Conservation (phyloP, 2,113 vertebrate species). For the Alectura lathami region DNA sequence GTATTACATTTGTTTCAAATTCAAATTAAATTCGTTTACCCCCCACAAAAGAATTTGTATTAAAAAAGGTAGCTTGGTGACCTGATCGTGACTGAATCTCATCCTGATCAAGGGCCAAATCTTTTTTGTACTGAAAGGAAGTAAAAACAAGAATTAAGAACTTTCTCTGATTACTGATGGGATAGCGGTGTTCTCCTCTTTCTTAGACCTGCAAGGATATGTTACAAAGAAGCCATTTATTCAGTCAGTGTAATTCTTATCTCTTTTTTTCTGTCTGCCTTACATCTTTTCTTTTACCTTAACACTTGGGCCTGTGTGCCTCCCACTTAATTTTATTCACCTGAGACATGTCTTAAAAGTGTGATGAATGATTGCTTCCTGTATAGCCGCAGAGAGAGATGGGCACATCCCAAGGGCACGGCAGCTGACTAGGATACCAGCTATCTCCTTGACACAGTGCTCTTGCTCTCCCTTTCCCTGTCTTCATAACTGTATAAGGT, state of each 20-base stretch:
- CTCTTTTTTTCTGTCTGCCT: not conserved
- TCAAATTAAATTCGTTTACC: constrained; percentile 9
- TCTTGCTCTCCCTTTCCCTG: not conserved
- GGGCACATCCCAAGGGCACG: rapidly evolving
- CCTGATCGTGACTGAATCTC: constrained; percentile 41
- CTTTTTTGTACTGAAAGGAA: constrained; percentile 36
- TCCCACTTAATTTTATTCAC: not conserved
- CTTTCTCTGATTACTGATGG: constrained; percentile 41
- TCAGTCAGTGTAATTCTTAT: not conserved
- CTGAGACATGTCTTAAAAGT: not conserved
- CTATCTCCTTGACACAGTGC: not conserved
- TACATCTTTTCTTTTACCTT: not conserved
- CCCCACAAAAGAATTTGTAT: not conserved
- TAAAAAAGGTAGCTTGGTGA: not conserved
- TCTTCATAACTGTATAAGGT: not conserved
- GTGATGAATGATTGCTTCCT: constrained; percentile 15
- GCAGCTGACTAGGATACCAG: rapidly evolving
- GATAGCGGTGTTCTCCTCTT: constrained; percentile 3
- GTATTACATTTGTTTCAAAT: constrained; percentile 48
- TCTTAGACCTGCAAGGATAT: constrained; percentile 20
- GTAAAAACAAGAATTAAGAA: constrained; percentile 45
- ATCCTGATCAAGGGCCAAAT: not conserved
- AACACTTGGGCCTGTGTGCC: constrained; percentile 2
- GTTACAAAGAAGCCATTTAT: constrained; percentile 51
- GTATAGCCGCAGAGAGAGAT: not conserved